A percentile compares a stretch with the other conserved stretches of the same genome.
These are phyloP conservation scores for Empis livida DNA, from an alignment of 2,888 invertebrate species.

Conservation along the genomic window DNA sequence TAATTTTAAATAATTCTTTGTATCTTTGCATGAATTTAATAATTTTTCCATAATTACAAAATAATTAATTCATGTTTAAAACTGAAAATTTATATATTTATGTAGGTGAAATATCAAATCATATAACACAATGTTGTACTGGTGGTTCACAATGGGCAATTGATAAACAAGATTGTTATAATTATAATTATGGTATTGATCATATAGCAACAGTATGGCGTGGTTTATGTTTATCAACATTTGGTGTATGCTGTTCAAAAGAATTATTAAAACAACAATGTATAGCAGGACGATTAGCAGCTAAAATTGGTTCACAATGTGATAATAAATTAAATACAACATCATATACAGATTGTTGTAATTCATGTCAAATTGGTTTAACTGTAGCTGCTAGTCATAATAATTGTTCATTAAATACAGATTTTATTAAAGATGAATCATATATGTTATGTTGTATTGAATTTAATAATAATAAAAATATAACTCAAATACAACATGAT, in stretches of 20 bases:
- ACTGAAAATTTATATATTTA: too few relatives aligned
- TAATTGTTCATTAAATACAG: conserved; percentile 39
- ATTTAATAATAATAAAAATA: not conserved
- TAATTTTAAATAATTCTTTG: too few relatives aligned
- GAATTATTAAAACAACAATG: conserved; percentile 36
- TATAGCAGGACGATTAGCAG: conserved; percentile 26
- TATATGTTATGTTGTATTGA: conserved; percentile 47
- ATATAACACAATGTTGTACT: conserved; percentile 38
- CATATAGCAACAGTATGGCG: conserved; percentile 45
- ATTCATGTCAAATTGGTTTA: conserved; percentile 49
- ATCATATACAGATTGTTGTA: conserved; percentile 44
- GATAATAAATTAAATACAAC: conserved; percentile 17
- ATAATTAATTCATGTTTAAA: too few relatives aligned
- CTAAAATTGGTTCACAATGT: conserved; percentile 25
- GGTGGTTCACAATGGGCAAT: conserved; percentile 40
- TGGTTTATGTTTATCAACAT: conserved; percentile 46
- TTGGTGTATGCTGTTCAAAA: conserved; percentile 49
- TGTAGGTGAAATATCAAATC: conserved; percentile 20
- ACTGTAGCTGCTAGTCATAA: conserved; percentile 41
- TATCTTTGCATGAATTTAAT: too few relatives aligned
- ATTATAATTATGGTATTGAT: conserved; percentile 39
- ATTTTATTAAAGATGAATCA: conserved; percentile 39
- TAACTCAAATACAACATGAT: not conserved
- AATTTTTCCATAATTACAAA: too few relatives aligned
- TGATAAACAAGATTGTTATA: conserved; percentile 37